Conservation (phyloP, 2,113 vertebrate species). For the Acrocephalus arundinaceus region DNA sequence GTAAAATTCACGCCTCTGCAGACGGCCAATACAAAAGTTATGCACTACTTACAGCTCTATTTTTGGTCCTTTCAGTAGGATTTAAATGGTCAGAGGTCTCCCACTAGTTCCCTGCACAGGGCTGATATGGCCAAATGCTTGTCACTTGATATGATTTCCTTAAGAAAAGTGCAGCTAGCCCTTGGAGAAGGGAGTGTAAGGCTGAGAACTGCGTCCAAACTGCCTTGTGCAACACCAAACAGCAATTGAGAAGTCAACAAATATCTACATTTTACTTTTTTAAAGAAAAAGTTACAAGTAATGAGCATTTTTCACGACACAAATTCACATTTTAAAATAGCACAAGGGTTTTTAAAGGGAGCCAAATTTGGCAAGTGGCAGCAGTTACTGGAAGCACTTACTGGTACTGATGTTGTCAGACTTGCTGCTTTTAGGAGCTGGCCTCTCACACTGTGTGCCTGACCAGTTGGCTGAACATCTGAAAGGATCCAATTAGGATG, state of each 20-base stretch:
- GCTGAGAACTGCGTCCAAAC: background rate
- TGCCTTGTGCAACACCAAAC: background rate
- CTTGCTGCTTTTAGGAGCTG: conserved; percentile 97
- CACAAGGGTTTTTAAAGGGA: background rate
- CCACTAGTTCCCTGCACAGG: background rate
- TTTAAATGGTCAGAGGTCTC: conserved; percentile 2
- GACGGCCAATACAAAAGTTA: background rate
- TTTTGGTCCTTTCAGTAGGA: conserved; percentile 3
- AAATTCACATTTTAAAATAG: background rate
- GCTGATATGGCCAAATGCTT: background rate
- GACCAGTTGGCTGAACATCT: conserved; percentile 98
- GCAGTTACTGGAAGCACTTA: conserved; percentile 73
- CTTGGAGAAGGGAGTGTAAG: background rate
- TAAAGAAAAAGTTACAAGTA: background rate
- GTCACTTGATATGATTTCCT: background rate
- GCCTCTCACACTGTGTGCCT: conserved; percentile 96
- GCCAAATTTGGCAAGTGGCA: background rate
- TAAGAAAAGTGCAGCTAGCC: background rate
- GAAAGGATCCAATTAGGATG: conserved; percentile 72
- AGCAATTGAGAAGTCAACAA: background rate
- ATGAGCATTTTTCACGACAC: background rate
- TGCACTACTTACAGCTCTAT: background rate
- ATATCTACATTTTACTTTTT: fast-evolving
- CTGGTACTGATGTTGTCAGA: conserved; percentile 93
- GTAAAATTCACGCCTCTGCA: background rate